Conservation (phyloP, 2,113 vertebrate species). For the Dendropsophus ebraccatus region DNA sequence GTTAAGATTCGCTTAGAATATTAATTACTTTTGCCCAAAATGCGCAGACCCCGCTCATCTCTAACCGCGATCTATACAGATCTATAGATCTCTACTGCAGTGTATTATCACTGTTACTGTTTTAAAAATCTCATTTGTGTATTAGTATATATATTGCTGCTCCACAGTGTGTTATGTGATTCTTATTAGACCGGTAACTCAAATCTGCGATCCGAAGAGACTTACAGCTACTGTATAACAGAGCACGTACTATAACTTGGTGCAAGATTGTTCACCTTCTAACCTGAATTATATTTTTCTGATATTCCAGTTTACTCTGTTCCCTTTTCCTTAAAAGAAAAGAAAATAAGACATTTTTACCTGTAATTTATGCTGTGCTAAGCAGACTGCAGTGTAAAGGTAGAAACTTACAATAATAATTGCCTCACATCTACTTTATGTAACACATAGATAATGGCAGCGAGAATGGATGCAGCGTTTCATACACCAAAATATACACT, state of each 20-base stretch:
- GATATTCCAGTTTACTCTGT: background rate
- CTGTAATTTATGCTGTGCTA: background rate
- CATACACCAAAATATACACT: too few species aligned
- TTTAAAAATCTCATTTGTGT: background rate
- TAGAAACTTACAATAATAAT: background rate
- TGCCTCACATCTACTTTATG: background rate
- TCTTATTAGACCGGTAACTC: conserved; percentile 10
- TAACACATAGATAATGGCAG: background rate
- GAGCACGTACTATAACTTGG: background rate
- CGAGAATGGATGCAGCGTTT: background rate
- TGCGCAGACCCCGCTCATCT: too few species aligned
- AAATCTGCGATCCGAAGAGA: background rate
- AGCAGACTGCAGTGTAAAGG: background rate
- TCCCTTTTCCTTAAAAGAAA: background rate
- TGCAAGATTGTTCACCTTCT: background rate
- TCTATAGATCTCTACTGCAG: too few species aligned
- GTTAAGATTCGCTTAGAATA: too few species aligned
- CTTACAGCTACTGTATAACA: background rate
- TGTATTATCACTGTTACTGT: too few species aligned
- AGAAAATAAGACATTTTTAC: background rate
- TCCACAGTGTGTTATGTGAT: background rate
- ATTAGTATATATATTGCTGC: background rate
- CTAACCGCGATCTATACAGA: too few species aligned
- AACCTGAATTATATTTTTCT: background rate
- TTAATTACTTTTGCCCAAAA: too few species aligned